Percentiles rank a stretch among this genome's conserved stretches.
Conservation (phyloP, 2,797 vertebrate genomes). For the Diceros bicornis region DNA sequence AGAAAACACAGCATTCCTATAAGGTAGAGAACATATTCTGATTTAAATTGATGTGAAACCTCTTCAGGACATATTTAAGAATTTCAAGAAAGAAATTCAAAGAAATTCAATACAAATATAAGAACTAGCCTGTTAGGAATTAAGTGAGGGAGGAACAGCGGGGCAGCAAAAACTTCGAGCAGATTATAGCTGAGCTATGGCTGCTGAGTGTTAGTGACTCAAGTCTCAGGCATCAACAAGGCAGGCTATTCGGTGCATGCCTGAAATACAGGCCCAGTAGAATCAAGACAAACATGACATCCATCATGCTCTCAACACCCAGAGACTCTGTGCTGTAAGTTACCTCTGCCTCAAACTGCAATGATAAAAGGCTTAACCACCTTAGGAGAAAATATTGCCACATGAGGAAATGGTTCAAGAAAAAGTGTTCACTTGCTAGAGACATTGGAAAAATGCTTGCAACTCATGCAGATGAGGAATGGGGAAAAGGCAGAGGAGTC, state of each 20-base stretch:
- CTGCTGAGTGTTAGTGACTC: neutral
- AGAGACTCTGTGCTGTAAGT: neutral
- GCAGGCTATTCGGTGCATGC: neutral
- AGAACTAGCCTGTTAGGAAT: neutral
- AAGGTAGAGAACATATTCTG: neutral
- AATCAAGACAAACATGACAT: constrained; percentile 41
- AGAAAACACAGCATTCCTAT: neutral
- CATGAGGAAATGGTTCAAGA: neutral
- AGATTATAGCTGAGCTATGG: neutral
- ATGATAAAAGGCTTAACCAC: constrained; percentile 11
- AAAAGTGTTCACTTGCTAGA: neutral
- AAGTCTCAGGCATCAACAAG: neutral
- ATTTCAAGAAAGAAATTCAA: neutral
- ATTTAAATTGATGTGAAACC: neutral
- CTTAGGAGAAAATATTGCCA: constrained; percentile 33
- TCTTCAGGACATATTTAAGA: constrained; percentile 19
- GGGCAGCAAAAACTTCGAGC: neutral
- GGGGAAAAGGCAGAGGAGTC: neutral
- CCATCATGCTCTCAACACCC: constrained; percentile 22
- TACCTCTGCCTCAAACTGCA: constrained; percentile 28
- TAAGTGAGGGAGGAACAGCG: neutral
- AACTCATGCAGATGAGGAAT: neutral
- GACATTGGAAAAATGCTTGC: neutral
- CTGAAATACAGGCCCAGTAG: constrained; percentile 43
- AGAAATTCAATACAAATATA: neutral